These are phyloP conservation scores for Monochamus saltuarius DNA, from an alignment of 1,140 invertebrate genomes.

Conservation along the genomic window DNA sequence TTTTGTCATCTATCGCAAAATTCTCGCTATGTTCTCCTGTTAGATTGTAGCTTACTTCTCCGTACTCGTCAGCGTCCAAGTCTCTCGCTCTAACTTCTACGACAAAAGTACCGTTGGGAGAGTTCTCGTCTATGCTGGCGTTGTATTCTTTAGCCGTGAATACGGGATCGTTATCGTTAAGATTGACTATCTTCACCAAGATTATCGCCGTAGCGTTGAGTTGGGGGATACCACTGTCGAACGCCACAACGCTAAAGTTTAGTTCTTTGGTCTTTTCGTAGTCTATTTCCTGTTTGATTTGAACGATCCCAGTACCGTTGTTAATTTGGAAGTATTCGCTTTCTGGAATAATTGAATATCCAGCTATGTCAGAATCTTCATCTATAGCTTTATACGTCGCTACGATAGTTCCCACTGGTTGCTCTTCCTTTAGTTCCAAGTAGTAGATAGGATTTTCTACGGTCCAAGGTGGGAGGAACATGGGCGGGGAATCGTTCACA, in stretches of 20 bases:
- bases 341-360: slow-evolving; percentile 70
- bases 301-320: slow-evolving; percentile 76
- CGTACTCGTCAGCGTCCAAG: slow-evolving; percentile 71
- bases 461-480: slow-evolving; percentile 72
- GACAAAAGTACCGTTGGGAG: slow-evolving; percentile 66
- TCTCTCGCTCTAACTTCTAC: slow-evolving; percentile 63
- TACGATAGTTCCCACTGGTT: slow-evolving; percentile 76
- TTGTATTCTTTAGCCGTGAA: slow-evolving; percentile 71
- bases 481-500: slow-evolving; percentile 66
- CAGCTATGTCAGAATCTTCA: slow-evolving; percentile 77
- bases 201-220: slow-evolving; percentile 68
- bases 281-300: slow-evolving; percentile 75
- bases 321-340: slow-evolving; percentile 78
- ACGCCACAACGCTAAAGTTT: slow-evolving; percentile 77
- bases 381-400: slow-evolving; percentile 80
- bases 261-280: slow-evolving; percentile 76
- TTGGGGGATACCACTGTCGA: slow-evolving; percentile 82
- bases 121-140: slow-evolving; percentile 73
- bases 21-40: slow-evolving; percentile 70
- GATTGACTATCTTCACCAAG: slow-evolving; percentile 75
- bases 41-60: slow-evolving; percentile 74
- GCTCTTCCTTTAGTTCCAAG: slow-evolving; percentile 78
- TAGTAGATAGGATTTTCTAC: slow-evolving; percentile 66
- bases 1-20: slow-evolving; percentile 70
- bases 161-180: slow-evolving; percentile 84